phyloP scores from a whole-genome alignment of 2,113 vertebrate species.

The Siniperca knerii region DNA sequence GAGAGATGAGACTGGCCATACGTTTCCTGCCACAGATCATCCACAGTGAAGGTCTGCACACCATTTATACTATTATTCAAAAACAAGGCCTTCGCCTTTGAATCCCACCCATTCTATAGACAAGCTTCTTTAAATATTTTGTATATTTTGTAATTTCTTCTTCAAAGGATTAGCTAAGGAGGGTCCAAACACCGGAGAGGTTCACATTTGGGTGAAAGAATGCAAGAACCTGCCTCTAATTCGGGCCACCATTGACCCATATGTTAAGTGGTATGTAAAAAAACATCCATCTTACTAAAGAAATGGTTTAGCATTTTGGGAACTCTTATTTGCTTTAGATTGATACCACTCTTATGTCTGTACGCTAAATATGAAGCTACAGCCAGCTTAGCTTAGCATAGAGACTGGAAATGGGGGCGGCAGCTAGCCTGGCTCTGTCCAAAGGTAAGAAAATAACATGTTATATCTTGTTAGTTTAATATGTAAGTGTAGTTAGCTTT shows the following conservation, averaged over 20 bases:
- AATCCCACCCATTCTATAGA: neutral
- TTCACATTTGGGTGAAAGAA: constrained; percentile 98
- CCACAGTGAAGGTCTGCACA: constrained; percentile 80
- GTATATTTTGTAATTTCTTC: constrained; percentile 10
- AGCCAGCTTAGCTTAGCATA: neutral
- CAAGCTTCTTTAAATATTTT: neutral
- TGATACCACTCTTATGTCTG: neutral
- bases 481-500: neutral
- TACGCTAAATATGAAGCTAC: neutral
- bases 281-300: neutral
- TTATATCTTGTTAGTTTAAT: neutral
- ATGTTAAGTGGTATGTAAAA: constrained; percentile 92
- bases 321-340: neutral
- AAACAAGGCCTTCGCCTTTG: neutral
- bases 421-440: neutral
- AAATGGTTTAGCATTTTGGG: neutral
- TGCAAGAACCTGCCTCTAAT: constrained; percentile 91
- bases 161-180: constrained; percentile 81
- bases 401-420: neutral
- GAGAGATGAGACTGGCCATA: constrained; percentile 92
- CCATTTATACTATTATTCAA: neutral
- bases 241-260: constrained; percentile 90
- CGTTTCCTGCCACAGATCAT: constrained; percentile 91
- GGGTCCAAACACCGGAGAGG: constrained; percentile 86
- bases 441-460: neutral